Evolutionary conservation across 2,113 vertebrate genomes (phyloP), one percentile per base, ranked within the genome.

Genomic region (Poeciliopsis prolifica): DNA sequence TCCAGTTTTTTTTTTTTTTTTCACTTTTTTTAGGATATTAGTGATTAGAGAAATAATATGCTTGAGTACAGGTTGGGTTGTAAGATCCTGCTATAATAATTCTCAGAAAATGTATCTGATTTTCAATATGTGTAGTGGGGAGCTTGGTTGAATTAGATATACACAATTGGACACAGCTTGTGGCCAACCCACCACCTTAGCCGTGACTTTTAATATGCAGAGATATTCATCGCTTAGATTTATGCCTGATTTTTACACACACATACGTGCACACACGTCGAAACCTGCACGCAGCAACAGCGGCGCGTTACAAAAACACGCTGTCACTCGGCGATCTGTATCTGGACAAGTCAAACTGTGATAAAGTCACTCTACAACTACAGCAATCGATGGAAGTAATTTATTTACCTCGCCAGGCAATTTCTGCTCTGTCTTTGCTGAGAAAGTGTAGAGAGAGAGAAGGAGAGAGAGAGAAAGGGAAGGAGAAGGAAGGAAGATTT

Each of bases 321-420:
- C 84, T 90, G 88, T 94, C 92, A 93, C 87, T 73, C 76, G 65
- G 83, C 84, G 90, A 93, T 93, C 88, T 76, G 73, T 92, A 90
- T 92, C 93, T 93, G 86, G 93, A 93, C 93, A 93, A 93, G 92
- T 83, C 91, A 90, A 92, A 93, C 86, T 85, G 86, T 80, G 93
- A 94, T 95, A 94, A 94, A 94, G 94, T 94, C 94, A 92, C 87
- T 93, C 90, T 88, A 88, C 92, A 92, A 93, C 92, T 90, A 87
- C 88, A 75, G 84, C 90, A 92, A 94, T 95, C 93, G 91, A 95
- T 95, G 88, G 86, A 95, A 94, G 94, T 94, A 89, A 94, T 95
- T 95, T 94, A 94, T 95, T 94, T 94, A 95, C 92, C 91, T 91
- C 89, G 80, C 80, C 61, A 85, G 85, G 90, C 92, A 92, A 92